A percentile compares a stretch with the other conserved stretches of the same genome.
These are phyloP conservation scores for Macroramphosus scolopax DNA, from an alignment of 2,797 vertebrate genomes.

Conservation along the genomic window DNA sequence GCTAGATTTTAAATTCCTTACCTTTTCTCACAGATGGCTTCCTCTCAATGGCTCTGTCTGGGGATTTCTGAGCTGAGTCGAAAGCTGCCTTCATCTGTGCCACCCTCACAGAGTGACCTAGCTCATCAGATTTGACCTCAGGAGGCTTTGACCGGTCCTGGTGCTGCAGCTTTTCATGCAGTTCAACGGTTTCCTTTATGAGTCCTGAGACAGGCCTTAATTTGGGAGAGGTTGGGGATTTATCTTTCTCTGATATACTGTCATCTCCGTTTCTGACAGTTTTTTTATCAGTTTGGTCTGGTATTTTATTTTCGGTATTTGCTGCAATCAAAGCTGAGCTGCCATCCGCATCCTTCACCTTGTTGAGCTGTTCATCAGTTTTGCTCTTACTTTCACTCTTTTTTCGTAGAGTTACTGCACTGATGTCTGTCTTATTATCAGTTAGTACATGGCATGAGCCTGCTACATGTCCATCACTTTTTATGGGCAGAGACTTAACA, in stretches of 20 bases:
- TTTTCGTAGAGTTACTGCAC: constrained; percentile 9
- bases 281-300: constrained; percentile 33
- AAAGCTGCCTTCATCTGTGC: constrained; percentile 82
- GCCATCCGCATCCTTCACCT: constrained; percentile 22
- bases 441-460: constrained; percentile 8
- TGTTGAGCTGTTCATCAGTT: too few relatives aligned
- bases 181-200: constrained; percentile 76
- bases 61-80: constrained; percentile 73
- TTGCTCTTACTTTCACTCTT: constrained; percentile 17
- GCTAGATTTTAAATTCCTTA: constrained; percentile 46
- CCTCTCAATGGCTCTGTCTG: constrained; percentile 70
- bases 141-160: constrained; percentile 70
- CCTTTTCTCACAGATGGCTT: constrained; percentile 79
- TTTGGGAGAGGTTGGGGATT: constrained; percentile 49
- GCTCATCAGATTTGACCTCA: constrained; percentile 71
- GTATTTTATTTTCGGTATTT: constrained; percentile 19
- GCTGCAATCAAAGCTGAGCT: constrained; percentile 10
- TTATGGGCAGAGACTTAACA: constrained; percentile 20
- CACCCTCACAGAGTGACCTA: constrained; percentile 74
- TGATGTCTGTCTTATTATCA: constrained; percentile 21
- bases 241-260: constrained; percentile 36
- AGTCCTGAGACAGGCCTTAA: constrained; percentile 76
- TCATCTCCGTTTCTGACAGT: constrained; percentile 31
- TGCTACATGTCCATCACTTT: constrained; percentile 24
- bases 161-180: constrained; percentile 77